phyloP scores from a whole-genome alignment of 2,797 vertebrate genomes.

The Danio jaintianensis region DNA sequence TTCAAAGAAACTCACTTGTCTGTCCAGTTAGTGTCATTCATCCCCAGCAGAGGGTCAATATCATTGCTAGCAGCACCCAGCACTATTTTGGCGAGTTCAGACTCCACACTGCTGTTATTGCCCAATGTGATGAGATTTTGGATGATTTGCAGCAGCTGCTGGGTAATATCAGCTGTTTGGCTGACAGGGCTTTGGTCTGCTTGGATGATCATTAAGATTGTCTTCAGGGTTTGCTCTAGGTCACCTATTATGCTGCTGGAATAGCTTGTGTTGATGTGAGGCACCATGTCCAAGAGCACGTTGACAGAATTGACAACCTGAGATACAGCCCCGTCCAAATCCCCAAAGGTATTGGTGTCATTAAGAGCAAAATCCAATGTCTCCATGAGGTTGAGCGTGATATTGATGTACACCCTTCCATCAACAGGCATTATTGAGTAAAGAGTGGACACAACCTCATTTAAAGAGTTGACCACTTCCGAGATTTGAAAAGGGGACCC shows the following conservation, averaged over 20 bases:
- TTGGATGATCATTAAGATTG: constrained; percentile 43
- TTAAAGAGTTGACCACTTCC: constrained; percentile 45
- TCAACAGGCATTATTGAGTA: constrained; percentile 49
- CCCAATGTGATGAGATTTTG: constrained; percentile 46
- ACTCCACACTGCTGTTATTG: constrained; percentile 47
- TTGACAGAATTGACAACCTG: constrained; percentile 52
- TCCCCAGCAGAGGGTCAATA: constrained; percentile 45
- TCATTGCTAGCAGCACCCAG: constrained; percentile 53
- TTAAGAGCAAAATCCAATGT: constrained; percentile 52
- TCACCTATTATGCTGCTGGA: constrained; percentile 47
- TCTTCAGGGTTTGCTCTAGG: constrained; percentile 54
- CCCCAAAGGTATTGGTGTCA: constrained; percentile 37
- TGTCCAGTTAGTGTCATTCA: constrained; percentile 64
- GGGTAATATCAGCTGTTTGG: constrained; percentile 47
- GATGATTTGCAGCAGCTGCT: constrained; percentile 56
- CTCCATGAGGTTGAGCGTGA: constrained; percentile 57
- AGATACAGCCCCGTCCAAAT: constrained; percentile 9
- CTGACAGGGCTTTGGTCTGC: constrained; percentile 32
- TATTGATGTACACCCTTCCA: constrained; percentile 51
- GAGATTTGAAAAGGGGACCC: constrained; percentile 38
- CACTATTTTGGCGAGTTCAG: constrained; percentile 38
- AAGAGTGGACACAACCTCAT: constrained; percentile 37
- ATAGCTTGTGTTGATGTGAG: constrained; percentile 15
- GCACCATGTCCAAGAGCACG: constrained; percentile 45
- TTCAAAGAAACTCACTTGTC: constrained; percentile 61